Conservation (phyloP, 1,140 invertebrate genomes). For the Oscheius sp. region DNA sequence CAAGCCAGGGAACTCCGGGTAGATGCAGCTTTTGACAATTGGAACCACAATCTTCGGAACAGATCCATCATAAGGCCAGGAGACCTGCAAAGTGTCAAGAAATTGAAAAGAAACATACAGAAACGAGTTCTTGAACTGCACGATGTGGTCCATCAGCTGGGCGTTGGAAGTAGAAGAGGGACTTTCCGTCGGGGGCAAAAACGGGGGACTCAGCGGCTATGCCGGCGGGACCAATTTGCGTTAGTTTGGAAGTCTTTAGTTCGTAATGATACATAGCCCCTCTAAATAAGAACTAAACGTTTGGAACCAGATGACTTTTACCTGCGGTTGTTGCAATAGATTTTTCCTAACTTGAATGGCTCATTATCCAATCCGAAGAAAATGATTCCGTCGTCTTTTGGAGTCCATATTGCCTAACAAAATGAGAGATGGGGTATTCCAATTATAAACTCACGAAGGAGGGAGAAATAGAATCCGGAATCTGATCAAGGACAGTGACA, state of each 20-base stretch:
- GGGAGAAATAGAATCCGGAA: slow-evolving; percentile 72
- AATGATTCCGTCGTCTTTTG: slow-evolving; percentile 70
- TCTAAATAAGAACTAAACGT: slow-evolving; percentile 44
- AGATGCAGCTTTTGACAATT: slow-evolving; percentile 9
- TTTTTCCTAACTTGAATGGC: slow-evolving; percentile 75
- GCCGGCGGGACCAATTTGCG: slow-evolving; percentile 39
- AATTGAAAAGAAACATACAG: no score
- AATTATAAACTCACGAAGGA: slow-evolving; percentile 60
- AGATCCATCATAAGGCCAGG: slow-evolving; percentile 2
- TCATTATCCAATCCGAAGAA: slow-evolving; percentile 75
- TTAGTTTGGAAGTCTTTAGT: slow-evolving; percentile 40
- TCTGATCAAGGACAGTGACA: slow-evolving; percentile 63
- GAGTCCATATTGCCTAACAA: slow-evolving; percentile 68
- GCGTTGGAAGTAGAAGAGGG: slow-evolving; percentile 64
- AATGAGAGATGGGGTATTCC: no score
- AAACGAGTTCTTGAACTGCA: slow-evolving; percentile 42
- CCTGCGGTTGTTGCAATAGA: slow-evolving; percentile 77
- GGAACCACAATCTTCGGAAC: slow-evolving; percentile 23
- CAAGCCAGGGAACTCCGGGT: slow-evolving; percentile 64
- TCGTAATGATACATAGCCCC: slow-evolving; percentile 55
- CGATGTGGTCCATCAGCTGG: slow-evolving; percentile 64
- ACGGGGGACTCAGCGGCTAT: slow-evolving; percentile 54
- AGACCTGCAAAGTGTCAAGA: no score
- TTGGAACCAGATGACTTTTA: slow-evolving; percentile 60
- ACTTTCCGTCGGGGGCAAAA: slow-evolving; percentile 62